Conservation (phyloP, 2,888 invertebrate species). For the Cryptocephalus primarius region DNA sequence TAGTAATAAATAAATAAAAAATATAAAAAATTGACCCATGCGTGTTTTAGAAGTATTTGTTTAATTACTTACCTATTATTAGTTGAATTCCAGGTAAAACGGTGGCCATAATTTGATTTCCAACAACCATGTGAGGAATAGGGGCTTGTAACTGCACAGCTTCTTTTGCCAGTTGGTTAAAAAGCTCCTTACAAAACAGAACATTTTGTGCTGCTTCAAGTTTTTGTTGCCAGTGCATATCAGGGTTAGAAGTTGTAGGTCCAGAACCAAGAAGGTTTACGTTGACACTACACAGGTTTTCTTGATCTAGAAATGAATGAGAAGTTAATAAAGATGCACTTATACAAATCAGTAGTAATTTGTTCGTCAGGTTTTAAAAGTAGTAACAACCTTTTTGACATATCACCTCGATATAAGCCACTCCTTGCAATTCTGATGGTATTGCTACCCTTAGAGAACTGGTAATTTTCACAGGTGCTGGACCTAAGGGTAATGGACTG, state of each 20-base stretch:
- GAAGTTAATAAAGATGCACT: neutral
- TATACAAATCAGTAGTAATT: neutral
- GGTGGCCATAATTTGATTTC: slow-evolving; percentile 93
- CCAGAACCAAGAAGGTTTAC: slow-evolving; percentile 69
- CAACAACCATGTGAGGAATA: slow-evolving; percentile 94
- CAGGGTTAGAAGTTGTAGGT: slow-evolving; percentile 59
- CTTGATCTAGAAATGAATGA: slow-evolving; percentile 56
- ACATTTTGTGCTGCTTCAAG: slow-evolving; percentile 97
- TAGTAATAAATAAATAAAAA: too few relatives aligned
- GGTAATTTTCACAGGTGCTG: slow-evolving; percentile 44
- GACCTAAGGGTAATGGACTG: slow-evolving; percentile 32
- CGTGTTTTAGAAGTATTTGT: too few relatives aligned
- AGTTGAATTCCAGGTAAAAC: slow-evolving; percentile 88
- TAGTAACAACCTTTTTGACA: slow-evolving; percentile 69
- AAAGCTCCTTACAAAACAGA: slow-evolving; percentile 91
- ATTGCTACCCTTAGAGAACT: slow-evolving; percentile 85
- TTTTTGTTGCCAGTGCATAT: slow-evolving; percentile 89
- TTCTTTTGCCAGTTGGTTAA: slow-evolving; percentile 87
- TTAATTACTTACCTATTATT: slow-evolving; percentile 32
- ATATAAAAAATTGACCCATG: too few relatives aligned
- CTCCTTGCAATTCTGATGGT: slow-evolving; percentile 89
- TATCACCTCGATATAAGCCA: slow-evolving; percentile 90
- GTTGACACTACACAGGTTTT: slow-evolving; percentile 76
- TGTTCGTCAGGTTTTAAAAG: slow-evolving; percentile 1
- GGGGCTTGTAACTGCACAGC: slow-evolving; percentile 88